Percentiles rank a stretch among this genome's conserved stretches.
These are phyloP conservation scores for Contarinia nasturtii DNA, from an alignment of 1,140 invertebrate genomes.

Conservation along the genomic window DNA sequence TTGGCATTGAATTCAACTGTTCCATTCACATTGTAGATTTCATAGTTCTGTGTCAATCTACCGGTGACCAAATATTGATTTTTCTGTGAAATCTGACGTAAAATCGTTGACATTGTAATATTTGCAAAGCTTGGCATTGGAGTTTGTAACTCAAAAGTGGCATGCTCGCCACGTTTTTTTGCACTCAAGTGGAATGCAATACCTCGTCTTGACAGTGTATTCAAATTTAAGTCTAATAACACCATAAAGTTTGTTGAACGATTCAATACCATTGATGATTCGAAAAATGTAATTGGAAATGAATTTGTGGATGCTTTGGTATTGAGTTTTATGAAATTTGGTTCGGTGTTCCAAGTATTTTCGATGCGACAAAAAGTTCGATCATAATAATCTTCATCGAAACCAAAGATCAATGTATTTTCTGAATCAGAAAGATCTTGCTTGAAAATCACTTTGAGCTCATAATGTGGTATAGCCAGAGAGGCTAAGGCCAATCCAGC, in stretches of 20 bases:
- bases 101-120: slow-evolving; percentile 17
- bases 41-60: slow-evolving; percentile 10
- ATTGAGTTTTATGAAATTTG: slow-evolving; percentile 10
- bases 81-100: neutral
- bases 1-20: slow-evolving; percentile 8
- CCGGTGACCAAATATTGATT: neutral
- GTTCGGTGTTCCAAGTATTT: neutral
- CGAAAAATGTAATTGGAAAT: slow-evolving; percentile 13
- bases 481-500: slow-evolving; percentile 35
- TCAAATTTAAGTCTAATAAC: slow-evolving; percentile 14
- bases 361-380: neutral
- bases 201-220: slow-evolving; percentile 9
- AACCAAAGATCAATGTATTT: slow-evolving; percentile 32
- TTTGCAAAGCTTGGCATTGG: slow-evolving; percentile 17
- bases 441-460: slow-evolving; percentile 35
- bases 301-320: slow-evolving; percentile 15
- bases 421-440: slow-evolving; percentile 43
- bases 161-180: slow-evolving; percentile 13
- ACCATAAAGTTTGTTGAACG: slow-evolving; percentile 10
- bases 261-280: slow-evolving; percentile 11
- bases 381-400: slow-evolving; percentile 24
- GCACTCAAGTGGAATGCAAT: slow-evolving; percentile 14
- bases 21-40: slow-evolving; percentile 14
- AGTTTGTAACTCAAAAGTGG: slow-evolving; percentile 19
- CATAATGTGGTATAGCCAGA: slow-evolving; percentile 37